These are phyloP conservation scores for Zosterops borbonicus DNA, from an alignment of 2,113 vertebrate species.

Conservation along the genomic window DNA sequence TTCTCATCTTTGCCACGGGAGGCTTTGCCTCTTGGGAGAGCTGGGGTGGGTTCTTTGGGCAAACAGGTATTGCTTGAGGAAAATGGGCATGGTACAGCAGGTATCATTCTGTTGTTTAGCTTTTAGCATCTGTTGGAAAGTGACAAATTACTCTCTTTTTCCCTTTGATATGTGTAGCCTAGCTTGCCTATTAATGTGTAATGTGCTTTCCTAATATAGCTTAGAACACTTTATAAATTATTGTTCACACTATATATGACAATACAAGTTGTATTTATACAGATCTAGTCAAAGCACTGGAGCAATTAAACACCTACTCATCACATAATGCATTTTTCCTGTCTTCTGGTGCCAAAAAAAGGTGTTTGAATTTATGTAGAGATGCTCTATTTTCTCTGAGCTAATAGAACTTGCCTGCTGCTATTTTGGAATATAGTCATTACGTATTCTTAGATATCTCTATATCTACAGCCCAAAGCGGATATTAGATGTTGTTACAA, in stretches of 20 bases:
- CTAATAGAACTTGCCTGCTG: constrained; percentile 56
- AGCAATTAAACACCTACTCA: constrained; percentile 42
- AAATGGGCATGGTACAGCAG: not conserved
- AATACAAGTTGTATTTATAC: constrained; percentile 19
- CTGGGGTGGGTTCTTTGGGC: not conserved
- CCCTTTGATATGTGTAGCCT: not conserved
- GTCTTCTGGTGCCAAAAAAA: constrained; percentile 34
- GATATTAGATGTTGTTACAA: constrained; percentile 23
- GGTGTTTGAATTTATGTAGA: constrained; percentile 16
- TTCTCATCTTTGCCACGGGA: rapidly evolving
- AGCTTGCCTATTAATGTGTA: constrained; percentile 36
- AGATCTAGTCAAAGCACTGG: not conserved
- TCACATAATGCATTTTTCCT: constrained; percentile 33
- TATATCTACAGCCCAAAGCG: constrained; percentile 56
- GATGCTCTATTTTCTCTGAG: constrained; percentile 43
- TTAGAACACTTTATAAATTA: constrained; percentile 10
- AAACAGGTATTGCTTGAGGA: not conserved
- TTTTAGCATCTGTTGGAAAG: constrained; percentile 30
- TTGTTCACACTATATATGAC: not conserved
- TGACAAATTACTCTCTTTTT: constrained; percentile 6
- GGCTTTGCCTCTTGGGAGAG: not conserved
- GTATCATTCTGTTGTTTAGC: not conserved
- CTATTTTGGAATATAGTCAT: constrained; percentile 44
- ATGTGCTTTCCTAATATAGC: constrained; percentile 32
- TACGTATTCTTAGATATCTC: constrained; percentile 32